Evolutionary conservation across 2,113 vertebrate species (phyloP), one percentile per base, ranked within the genome.

Genomic region (Jacana jacana): DNA sequence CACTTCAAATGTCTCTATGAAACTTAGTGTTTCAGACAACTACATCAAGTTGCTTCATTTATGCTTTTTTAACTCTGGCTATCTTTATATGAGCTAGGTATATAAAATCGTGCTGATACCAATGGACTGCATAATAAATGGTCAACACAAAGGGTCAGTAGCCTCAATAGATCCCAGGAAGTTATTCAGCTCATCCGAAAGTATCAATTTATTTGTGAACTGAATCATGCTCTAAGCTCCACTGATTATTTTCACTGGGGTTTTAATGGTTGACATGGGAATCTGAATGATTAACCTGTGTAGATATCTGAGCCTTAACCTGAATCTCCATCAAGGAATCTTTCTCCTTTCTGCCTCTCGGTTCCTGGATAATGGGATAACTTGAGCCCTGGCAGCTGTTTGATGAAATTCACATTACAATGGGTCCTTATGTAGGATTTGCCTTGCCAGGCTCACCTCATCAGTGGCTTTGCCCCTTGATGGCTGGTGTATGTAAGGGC

Each of bases 401-500:
- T 39, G 14, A 31, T 54, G 71, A 37, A 88, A 86, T 68, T 86
- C 48, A 28, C 52, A 13, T 33, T 83, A 28, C 22, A 64, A 7
- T 15, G 27, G 7, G 13, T 75, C 8, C 61, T 40, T 4, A 2
- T 4, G 33, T 19, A 40, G 39, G 19, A 58, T 55, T 71, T 20
- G 1, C 17, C 40, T 86, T 78, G 25, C 12, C 40, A 75, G 35
- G 9, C 2, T 81, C 33, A 22, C 6, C 13, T 63, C 19, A 4
- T 1, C 13, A 68, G 12, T 10, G 4, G 10, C 3, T 72, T 78
- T 85, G 13, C 31, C 3, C 27, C 7, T 31, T 31, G 17, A 33
- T 20, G 79, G 13, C 13, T 73, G 33, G 5, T 48, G 11, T 0
- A 0, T 31, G 17, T 15, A 37, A 85, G 10, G 6, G 30, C 24